Conservation (phyloP, 2,113 vertebrate species). For the Echinops telfairi region DNA sequence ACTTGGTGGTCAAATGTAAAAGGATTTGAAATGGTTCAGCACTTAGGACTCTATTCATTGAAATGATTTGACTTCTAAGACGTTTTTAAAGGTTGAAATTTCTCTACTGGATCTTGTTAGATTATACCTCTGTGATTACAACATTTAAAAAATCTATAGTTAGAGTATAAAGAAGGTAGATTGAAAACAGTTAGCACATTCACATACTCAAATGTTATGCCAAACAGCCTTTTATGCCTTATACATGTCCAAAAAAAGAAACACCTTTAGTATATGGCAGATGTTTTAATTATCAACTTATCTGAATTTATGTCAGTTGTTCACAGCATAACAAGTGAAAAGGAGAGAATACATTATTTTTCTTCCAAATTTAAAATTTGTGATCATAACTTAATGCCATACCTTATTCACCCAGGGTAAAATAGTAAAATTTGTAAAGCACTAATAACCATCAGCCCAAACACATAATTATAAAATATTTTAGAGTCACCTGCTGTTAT, state of each 20-base stretch:
- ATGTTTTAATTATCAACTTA: slow-evolving; percentile 61
- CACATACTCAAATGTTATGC: not conserved
- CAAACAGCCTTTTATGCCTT: not conserved
- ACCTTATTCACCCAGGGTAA: slow-evolving; percentile 34
- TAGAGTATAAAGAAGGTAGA: not conserved
- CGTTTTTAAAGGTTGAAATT: slow-evolving; percentile 78
- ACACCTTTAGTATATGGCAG: not conserved
- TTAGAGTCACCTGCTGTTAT: slow-evolving; percentile 54
- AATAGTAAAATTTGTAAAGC: slow-evolving; percentile 15
- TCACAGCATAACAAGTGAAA: slow-evolving; percentile 8
- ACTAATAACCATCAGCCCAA: slow-evolving; percentile 20
- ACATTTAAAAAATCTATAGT: slow-evolving; percentile 30
- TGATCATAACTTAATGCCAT: slow-evolving; percentile 23
- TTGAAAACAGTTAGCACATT: not conserved
- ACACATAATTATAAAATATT: not conserved
- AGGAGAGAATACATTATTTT: not conserved
- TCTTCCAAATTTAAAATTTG: slow-evolving; percentile 37
- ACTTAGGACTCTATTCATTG: slow-evolving; percentile 86
- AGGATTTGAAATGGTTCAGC: slow-evolving; percentile 91
- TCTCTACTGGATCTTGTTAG: slow-evolving; percentile 62
- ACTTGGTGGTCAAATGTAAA: slow-evolving; percentile 93
- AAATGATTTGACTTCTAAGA: slow-evolving; percentile 83
- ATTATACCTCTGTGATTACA: slow-evolving; percentile 34
- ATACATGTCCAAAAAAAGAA: not conserved
- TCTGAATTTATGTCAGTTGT: slow-evolving; percentile 38